Base-by-base conservation (phyloP, 2,888 invertebrate species). In the Ochropleura plecta region DNA sequence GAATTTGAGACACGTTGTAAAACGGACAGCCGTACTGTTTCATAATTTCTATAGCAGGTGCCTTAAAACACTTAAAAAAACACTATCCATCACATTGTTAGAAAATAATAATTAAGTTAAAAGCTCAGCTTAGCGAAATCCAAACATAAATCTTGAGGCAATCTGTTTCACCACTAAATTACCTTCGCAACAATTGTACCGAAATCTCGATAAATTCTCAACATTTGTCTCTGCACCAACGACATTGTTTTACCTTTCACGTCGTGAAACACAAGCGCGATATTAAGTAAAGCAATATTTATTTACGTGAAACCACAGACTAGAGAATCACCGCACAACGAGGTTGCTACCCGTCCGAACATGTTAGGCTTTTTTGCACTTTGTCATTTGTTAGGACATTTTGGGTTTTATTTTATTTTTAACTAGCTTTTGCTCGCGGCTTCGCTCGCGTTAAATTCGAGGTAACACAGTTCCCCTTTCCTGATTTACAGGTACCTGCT, bases 251-350 rank as follows among this genome's bases (percentile, higher is more conserved):
- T 80, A 77, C 79, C 78, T 80, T 78, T 78, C 69, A 74, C 16
- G 77, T 79, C 79, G 57, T 75, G 70, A 74, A 85, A 82, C 67
- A 74, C 67, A 85, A 82, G 75, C 73, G 64, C 57, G 65, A 82
- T 82, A 83, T 87, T 79, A 81, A 78, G 85, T 86, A 86, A 89
- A 90, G 87, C 89, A 91, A 91, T 92, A 92, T 92, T 90, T 91
- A 85, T 89, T 93, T 92, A 92, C 88, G 84, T 85, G 79, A 79
- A 86, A 91, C 91, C 91, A 93, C n/a, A 62, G 62, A 44, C 44
- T n/a, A 62, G 10, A 8, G 44, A 62, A 12, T 62, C n/a, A 40
- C 16, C 16, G 1, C 55, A 12, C 0, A 0, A 16, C 16, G 92
- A 89, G 80, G 70, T 88, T n/a, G 18, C 2, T 10, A 42, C 59